A percentile compares a stretch with the other conserved stretches of the same genome.
These are phyloP conservation scores for Physeter macrocephalus DNA, from an alignment of 2,113 vertebrate species.

Conservation along the genomic window DNA sequence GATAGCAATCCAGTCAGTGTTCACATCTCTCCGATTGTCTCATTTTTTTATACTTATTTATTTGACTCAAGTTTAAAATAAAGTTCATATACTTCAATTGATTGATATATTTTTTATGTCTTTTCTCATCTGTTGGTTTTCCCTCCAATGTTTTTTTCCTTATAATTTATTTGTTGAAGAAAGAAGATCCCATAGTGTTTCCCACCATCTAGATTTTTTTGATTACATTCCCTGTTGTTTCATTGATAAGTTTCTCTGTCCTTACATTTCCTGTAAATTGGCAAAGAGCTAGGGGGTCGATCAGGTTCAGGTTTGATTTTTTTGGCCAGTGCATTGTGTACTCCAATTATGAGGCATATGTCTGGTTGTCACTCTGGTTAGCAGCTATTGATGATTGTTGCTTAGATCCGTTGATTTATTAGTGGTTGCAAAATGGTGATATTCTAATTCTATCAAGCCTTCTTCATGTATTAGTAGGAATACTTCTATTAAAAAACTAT, in stretches of 20 bases:
- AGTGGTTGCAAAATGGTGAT: constrained; percentile 26
- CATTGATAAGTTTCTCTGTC: not conserved
- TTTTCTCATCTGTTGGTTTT: constrained; percentile 3
- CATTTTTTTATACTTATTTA: not conserved
- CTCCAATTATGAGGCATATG: not conserved
- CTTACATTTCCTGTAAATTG: constrained; percentile 27
- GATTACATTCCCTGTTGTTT: not conserved
- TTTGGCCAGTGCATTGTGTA: not conserved
- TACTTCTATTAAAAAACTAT: constrained; percentile 9
- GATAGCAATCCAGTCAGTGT: not conserved
- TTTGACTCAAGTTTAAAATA: constrained; percentile 23
- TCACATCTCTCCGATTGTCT: not conserved
- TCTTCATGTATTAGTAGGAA: not conserved
- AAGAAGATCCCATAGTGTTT: not conserved
- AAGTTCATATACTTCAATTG: not conserved
- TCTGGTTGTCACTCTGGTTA: not conserved
- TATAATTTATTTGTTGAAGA: constrained; percentile 19
- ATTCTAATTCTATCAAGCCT: constrained; percentile 9
- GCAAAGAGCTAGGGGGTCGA: not conserved
- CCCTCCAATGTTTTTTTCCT: not conserved
- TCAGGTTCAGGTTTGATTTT: not conserved
- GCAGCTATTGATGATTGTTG: not conserved
- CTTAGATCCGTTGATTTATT: constrained; percentile 7
- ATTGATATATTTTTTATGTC: not conserved
- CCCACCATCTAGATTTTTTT: not conserved